Base-by-base conservation (phyloP, 2,113 vertebrate species). In the Chaetorhynchus papuensis region DNA sequence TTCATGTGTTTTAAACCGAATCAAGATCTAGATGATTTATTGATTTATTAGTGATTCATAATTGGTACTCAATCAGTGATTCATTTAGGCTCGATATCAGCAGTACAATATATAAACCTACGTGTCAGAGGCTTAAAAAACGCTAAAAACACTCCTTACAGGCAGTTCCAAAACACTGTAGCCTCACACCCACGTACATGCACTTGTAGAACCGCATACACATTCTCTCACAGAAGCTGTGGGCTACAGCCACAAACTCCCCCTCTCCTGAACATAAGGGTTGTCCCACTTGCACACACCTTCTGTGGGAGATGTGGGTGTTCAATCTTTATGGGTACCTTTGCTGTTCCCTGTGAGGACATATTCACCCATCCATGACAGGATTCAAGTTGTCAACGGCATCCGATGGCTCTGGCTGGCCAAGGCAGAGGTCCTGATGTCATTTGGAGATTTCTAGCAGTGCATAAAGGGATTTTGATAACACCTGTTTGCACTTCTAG, bases 221-320 rank as follows among this genome's bases (percentile, higher is more conserved):
- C 15, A 22, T 39, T 35, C 5, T 47, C 12, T 65, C 72, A 50
- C 4, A 66, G 61, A 17, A 10, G 13, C 4, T 11, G 44, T 17
- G 16, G 24, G 4, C 22, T 72, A 8, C 42, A 71, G 33, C 13
- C 10, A 23, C n/a, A 28, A 10, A 31, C 0, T 0, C 22, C 5
- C 3, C 9, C 7, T 77, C 83, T 83, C 53, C 44, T 80, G 41
- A 2, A 1, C 0, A 1, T 8, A 6, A 0, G 2, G 39, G 17
- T 59, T 63, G 11, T 82, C 37, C 16, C 19, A 39, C 41, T 44
- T 60, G 16, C 52, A 71, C 31, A 24, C 31, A 30, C 10, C 26
- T 70, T 31, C 24, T 39, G 19, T n/a, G 54, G n/a, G 22, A n/a
- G 7, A 31, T 14, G 6, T 35, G 26, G 6, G 8, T 50, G 3